A percentile compares a stretch with the other conserved stretches of the same genome.
Conservation (phyloP, 2,113 vertebrate genomes). For the Oryzias javanicus region DNA sequence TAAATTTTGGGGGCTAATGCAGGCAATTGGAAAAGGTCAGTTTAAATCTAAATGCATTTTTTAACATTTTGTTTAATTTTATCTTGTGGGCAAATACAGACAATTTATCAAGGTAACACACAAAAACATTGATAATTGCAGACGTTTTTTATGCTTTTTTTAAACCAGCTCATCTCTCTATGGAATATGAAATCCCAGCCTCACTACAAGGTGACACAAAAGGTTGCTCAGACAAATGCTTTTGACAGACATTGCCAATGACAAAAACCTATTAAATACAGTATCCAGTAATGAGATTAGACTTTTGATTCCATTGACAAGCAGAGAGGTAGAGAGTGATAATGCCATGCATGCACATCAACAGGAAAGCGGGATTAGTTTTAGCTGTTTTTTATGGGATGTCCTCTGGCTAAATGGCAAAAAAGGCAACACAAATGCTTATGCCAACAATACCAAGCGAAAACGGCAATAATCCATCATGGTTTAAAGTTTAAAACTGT, state of each 20-base stretch:
- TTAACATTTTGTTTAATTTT: too few relatives aligned
- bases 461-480: slow-evolving; percentile 19
- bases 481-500: slow-evolving; percentile 28
- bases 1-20: too few relatives aligned
- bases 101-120: too few relatives aligned
- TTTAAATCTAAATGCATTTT: too few relatives aligned
- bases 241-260: slow-evolving; percentile 13
- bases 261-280: slow-evolving; percentile 40
- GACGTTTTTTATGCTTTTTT: too few relatives aligned
- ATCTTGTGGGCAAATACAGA: too few relatives aligned
- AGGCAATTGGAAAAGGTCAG: too few relatives aligned
- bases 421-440: slow-evolving; percentile 21
- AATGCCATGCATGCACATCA: not conserved
- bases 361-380: not conserved
- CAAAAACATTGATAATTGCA: too few relatives aligned
- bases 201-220: not conserved
- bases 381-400: not conserved
- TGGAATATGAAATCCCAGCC: too few relatives aligned
- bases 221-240: slow-evolving; percentile 16
- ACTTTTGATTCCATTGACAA: slow-evolving; percentile 28
- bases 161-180: too few relatives aligned
- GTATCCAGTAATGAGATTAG: slow-evolving; percentile 48
- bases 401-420: slow-evolving; percentile 11
- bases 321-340: slow-evolving; percentile 9
- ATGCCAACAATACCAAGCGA: slow-evolving; percentile 28